Conservation (phyloP, 2,113 vertebrate species). For the Tupaia chinensis region DNA sequence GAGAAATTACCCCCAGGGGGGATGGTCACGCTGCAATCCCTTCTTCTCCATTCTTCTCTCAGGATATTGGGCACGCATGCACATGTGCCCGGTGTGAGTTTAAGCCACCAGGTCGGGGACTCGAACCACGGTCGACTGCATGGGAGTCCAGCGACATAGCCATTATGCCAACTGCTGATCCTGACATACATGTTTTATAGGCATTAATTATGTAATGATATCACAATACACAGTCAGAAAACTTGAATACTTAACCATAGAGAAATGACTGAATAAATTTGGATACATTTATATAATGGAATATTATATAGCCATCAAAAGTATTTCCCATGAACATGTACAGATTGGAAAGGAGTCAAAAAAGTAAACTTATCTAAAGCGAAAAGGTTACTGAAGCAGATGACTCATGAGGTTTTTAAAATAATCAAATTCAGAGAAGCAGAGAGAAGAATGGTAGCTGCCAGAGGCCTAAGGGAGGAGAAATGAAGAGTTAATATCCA, state of each 20-base stretch:
- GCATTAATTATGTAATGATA: neutral
- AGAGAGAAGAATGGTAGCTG: neutral
- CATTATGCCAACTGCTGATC: too few relatives aligned
- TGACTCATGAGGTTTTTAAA: neutral
- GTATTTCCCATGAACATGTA: neutral
- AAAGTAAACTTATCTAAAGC: neutral
- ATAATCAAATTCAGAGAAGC: neutral
- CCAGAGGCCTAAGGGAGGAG: too few relatives aligned
- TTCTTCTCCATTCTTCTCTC: too few relatives aligned
- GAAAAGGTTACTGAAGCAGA: neutral
- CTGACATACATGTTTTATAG: too few relatives aligned
- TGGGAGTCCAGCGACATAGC: too few relatives aligned
- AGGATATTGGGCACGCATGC: too few relatives aligned
- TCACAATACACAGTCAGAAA: neutral
- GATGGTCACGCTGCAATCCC: too few relatives aligned
- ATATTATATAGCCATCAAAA: conserved; percentile 16
- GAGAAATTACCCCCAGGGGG: too few relatives aligned
- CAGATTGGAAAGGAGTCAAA: neutral
- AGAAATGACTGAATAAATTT: neutral
- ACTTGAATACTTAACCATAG: neutral
- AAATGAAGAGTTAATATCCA: neutral
- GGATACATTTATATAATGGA: neutral
- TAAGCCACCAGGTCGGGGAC: too few relatives aligned
- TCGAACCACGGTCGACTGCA: too few relatives aligned
- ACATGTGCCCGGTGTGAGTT: too few relatives aligned